Conservation (phyloP, 2,113 vertebrate genomes). For the Buteo buteo region DNA sequence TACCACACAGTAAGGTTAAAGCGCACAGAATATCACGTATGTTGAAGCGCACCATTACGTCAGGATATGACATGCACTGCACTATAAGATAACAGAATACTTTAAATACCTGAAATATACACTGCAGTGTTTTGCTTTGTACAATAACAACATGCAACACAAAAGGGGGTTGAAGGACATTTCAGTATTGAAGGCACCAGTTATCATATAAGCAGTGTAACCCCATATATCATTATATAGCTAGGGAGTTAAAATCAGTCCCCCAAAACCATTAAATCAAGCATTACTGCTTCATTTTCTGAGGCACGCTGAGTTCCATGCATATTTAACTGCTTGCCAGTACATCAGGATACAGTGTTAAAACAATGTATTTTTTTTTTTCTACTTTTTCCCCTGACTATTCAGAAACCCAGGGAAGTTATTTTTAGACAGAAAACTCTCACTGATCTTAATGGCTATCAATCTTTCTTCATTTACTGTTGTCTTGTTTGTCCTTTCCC, state of each 20-base stretch:
- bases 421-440: not conserved
- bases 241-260: not conserved
- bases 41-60: not conserved
- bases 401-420: not conserved
- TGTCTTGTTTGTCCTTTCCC: not conserved
- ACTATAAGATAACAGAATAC: not conserved
- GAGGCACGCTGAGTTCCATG: not conserved
- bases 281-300: not conserved
- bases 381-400: not conserved
- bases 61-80: not conserved
- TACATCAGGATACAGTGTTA: not conserved
- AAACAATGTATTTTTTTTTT: not conserved
- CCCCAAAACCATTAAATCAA: not conserved
- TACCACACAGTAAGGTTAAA: not conserved
- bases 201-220: not conserved
- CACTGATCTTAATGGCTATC: not conserved
- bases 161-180: not conserved
- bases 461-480: not conserved
- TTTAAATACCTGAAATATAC: not conserved
- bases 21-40: accelerated
- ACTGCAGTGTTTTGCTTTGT: not conserved
- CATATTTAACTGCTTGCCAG: not conserved
- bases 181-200: not conserved
- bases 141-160: not conserved
- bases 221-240: not conserved